Evolutionary conservation across 2,888 invertebrate species (phyloP).

Genomic region (Chrysotoxum bicinctum): DNA sequence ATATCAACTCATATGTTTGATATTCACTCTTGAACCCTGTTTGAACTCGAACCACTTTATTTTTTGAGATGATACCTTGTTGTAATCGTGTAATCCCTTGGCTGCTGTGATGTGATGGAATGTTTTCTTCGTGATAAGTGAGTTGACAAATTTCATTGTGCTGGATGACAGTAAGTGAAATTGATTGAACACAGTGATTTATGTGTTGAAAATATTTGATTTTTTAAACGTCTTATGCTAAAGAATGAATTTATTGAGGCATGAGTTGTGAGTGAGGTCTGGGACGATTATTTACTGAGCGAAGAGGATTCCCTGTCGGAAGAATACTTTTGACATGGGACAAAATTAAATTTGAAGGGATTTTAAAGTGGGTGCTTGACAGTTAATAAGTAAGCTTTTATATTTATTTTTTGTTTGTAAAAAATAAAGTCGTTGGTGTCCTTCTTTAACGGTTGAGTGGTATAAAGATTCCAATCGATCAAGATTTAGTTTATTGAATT

Average conservation of each 20-base stretch:
- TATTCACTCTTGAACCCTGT: slow-evolving; percentile 16
- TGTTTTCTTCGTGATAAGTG: slow-evolving; percentile 41
- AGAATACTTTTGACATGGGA: neutral
- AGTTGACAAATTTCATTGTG: slow-evolving; percentile 49
- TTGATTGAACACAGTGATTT: slow-evolving; percentile 39
- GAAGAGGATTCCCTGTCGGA: neutral
- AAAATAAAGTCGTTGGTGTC: too few species aligned
- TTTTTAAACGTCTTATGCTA: slow-evolving; percentile 14
- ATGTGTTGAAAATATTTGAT: slow-evolving; percentile 32
- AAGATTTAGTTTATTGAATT: too few species aligned
- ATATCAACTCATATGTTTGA: slow-evolving; percentile 22
- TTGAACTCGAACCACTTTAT: slow-evolving; percentile 27
- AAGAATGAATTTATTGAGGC: neutral
- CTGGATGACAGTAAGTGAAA: slow-evolving; percentile 27
- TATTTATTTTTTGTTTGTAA: too few species aligned
- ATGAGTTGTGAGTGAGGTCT: neutral
- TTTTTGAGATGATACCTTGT: slow-evolving; percentile 23
- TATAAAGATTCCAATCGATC: too few species aligned
- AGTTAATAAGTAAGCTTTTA: neutral
- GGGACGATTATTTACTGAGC: neutral
- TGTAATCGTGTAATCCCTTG: slow-evolving; percentile 21
- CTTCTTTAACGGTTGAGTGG: too few species aligned
- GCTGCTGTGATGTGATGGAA: slow-evolving; percentile 15
- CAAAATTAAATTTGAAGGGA: neutral
- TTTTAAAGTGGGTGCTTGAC: neutral